These are phyloP conservation scores for Tipula lateralis DNA, from an alignment of 2,888 invertebrate species.

Conservation along the genomic window DNA sequence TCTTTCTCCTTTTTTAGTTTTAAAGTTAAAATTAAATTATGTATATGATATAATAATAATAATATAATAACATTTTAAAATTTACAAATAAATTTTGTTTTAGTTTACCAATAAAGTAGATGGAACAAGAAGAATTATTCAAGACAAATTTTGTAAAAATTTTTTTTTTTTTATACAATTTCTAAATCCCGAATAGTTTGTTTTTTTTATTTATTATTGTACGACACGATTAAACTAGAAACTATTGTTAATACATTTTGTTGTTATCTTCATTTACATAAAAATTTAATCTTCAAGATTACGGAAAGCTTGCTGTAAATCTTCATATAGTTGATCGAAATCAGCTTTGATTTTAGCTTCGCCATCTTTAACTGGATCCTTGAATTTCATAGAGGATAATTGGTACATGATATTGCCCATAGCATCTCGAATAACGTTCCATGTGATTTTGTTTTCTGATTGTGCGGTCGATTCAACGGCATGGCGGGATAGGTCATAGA, in stretches of 20 bases:
- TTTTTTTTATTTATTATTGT: slow-evolving; percentile 4
- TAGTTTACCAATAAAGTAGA: not conserved
- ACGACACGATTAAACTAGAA: slow-evolving; percentile 1
- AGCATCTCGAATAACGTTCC: slow-evolving; percentile 94
- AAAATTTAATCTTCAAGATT: slow-evolving; percentile 88
- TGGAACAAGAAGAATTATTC: not conserved
- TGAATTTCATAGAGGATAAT: slow-evolving; percentile 98
- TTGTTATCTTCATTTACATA: not conserved
- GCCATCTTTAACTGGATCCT: slow-evolving; percentile 98
- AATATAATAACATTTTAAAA: slow-evolving; percentile 11
- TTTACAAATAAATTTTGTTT: not conserved
- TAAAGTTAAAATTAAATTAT: not conserved
- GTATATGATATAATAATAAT: not conserved
- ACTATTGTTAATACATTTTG: not conserved
- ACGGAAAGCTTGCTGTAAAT: slow-evolving; percentile 95
- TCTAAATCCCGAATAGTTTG: not conserved
- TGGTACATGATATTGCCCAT: slow-evolving; percentile 96
- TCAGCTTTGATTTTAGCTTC: slow-evolving; percentile 96
- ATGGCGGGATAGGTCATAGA: slow-evolving; percentile 97
- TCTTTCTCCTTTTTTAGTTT: not conserved
- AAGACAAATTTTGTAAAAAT: not conserved
- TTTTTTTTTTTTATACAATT: not conserved
- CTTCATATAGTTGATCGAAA: slow-evolving; percentile 94
- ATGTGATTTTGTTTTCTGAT: slow-evolving; percentile 98
- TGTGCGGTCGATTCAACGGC: slow-evolving; percentile 98